Evolutionary conservation across 1,140 invertebrate genomes (phyloP), one percentile per base, ranked within the genome.

Genomic region (Ostrea edulis): DNA sequence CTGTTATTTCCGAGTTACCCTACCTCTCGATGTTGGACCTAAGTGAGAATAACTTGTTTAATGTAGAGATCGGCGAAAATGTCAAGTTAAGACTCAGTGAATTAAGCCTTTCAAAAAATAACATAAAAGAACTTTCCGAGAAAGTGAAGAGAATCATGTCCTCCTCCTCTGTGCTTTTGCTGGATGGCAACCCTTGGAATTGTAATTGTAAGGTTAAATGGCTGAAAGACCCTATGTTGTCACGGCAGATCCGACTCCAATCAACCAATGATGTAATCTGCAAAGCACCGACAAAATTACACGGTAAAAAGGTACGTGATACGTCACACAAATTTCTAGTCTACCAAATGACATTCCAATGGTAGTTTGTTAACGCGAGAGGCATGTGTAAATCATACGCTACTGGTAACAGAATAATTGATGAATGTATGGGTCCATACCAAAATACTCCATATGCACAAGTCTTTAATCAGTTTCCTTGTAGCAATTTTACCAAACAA

Each of bases 161-260:
- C 0, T 54, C 83, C 22, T 88, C 87, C 2, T 65, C 87, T 11
- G 52, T 88, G 44, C 25, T 88, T 12, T 9, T 51, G 20, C 17
- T 88, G 25, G 68, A 58, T 44, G 87, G 87, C 25, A 88, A 88
- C 58, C 87, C 87, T 4, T 83, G 84, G 25, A 35, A 53, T 2
- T 88, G 87, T 88, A 83, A 88, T 51, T 88, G 87, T 85, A 65
- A 85, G 17, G 53, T 85, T 35, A 85, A 65, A 54, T 88, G 87
- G 87, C 52, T 88, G 22, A n/a, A 84, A 7, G 87, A 88, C 68
- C 44, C 55, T 11, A 84, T 55, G 8, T 8, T 88, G 25, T 71
- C 87, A 20, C 84, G 87, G 25, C 71, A 84, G n/a, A 88, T 88
- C 29, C 51, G 82, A 85, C 22, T 88, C n/a, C 82, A 88, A 8